These are phyloP conservation scores for Tigriopus japonicus DNA, from an alignment of 1,140 invertebrate species.

Conservation along the genomic window DNA sequence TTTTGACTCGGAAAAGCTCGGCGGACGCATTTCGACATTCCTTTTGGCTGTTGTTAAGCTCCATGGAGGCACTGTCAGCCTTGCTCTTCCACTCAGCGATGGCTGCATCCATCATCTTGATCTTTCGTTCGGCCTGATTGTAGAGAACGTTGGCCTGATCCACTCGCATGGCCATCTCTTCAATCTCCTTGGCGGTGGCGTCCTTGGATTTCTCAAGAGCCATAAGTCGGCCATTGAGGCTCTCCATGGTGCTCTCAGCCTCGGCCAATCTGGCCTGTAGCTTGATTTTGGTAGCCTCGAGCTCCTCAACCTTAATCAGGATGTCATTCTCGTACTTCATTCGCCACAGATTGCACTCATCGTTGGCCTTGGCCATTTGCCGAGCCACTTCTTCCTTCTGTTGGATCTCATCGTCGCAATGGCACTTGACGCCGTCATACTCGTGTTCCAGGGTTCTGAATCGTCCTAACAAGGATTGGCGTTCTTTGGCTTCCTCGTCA, in stretches of 20 bases:
- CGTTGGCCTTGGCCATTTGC: constrained; percentile 37
- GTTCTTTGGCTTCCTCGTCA: constrained; percentile 27
- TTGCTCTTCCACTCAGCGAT: constrained; percentile 99
- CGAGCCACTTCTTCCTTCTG: constrained; percentile 34
- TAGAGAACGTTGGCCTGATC: constrained; percentile 42
- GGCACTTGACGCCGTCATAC: constrained; percentile 30
- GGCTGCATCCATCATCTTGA: constrained; percentile 90
- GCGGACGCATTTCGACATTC: constrained; percentile 98
- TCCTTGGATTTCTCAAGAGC: constrained; percentile 90
- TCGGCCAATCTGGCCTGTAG: constrained; percentile 86
- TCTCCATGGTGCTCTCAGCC: constrained; percentile 50
- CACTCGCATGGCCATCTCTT: constrained; percentile 62
- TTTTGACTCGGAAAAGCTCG: constrained; percentile 75
- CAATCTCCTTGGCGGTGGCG: constrained; percentile 85
- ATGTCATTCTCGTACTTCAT: constrained; percentile 71
- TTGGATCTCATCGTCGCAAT: constrained; percentile 33
- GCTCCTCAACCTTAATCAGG: constrained; percentile 33
- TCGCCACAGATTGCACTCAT: constrained; percentile 32
- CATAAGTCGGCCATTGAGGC: constrained; percentile 64
- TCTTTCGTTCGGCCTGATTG: constrained; percentile 89
- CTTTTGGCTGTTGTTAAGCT: constrained; percentile 93
- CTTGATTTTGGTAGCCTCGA: constrained; percentile 52
- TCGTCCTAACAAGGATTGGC: constrained; percentile 21
- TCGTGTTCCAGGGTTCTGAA: constrained; percentile 31
- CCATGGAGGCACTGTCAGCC: constrained; percentile 84